These are phyloP conservation scores for Zeugodacus cucurbitae DNA, from an alignment of 1,140 invertebrate genomes.

Conservation along the genomic window DNA sequence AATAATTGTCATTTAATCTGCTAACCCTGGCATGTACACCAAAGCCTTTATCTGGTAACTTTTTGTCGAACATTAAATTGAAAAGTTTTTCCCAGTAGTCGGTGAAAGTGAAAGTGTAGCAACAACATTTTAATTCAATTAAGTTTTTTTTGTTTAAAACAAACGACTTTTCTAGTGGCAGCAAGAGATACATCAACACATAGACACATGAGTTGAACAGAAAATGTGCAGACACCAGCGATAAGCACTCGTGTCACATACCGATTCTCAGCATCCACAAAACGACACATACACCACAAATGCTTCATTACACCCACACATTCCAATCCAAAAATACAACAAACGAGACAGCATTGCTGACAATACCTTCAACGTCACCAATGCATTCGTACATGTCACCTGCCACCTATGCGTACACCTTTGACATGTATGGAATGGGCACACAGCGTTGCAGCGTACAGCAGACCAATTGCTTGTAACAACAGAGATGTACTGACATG, in stretches of 20 bases:
- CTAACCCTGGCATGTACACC: background rate
- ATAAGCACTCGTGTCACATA: background rate
- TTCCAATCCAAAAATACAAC: no score
- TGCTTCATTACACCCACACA: background rate
- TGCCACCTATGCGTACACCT: no score
- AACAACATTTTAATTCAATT: conserved; percentile 18
- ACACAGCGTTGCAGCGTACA: no score
- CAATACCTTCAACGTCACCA: no score
- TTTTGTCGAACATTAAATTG: background rate
- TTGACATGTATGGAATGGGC: no score
- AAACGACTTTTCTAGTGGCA: background rate
- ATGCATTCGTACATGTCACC: no score
- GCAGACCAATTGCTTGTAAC: no score
- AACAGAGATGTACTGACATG: background rate
- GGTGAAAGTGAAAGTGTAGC: background rate
- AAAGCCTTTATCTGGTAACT: background rate
- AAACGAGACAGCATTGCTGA: background rate
- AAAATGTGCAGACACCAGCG: conserved; percentile 14
- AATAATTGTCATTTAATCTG: conserved; percentile 19
- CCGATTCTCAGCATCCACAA: no score
- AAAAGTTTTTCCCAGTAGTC: background rate
- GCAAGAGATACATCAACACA: no score
- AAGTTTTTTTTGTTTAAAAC: background rate
- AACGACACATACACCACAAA: no score
- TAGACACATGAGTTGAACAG: background rate